Percentiles rank a stretch among this genome's conserved stretches.
Evolutionary conservation across 2,113 vertebrate genomes (phyloP).

Genomic region (Plecturocebus donacophilus): DNA sequence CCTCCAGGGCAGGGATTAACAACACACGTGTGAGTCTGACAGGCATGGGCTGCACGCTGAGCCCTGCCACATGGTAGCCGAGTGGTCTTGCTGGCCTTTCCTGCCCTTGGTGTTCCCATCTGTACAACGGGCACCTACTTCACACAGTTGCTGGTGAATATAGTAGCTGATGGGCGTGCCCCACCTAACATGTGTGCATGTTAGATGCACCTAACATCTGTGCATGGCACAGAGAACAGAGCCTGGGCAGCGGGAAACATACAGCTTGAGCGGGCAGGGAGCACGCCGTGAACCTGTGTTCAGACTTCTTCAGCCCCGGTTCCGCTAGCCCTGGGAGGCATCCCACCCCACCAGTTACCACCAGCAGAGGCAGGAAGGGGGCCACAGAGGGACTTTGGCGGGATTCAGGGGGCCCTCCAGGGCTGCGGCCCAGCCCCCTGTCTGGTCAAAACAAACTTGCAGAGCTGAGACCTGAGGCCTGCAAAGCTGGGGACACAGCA

Average conservation of each 20-base stretch:
- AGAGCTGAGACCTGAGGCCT: no score
- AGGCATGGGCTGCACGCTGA: not conserved
- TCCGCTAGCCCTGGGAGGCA: not conserved
- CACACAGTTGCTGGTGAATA: not conserved
- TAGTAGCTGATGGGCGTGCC: not conserved
- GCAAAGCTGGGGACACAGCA: conserved; percentile 35
- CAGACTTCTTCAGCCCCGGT: not conserved
- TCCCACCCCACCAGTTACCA: not conserved
- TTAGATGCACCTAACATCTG: no score
- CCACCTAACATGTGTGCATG: no score
- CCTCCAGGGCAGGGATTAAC: not conserved
- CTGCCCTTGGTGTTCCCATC: not conserved
- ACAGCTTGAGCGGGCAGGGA: not conserved
- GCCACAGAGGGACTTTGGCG: not conserved
- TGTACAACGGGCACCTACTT: no score
- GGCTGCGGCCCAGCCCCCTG: not conserved
- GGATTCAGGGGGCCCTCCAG: not conserved
- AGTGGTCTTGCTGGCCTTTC: not conserved
- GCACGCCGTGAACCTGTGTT: not conserved
- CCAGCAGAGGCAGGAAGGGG: not conserved
- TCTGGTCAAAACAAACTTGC: accelerated
- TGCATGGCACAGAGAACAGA: not conserved
- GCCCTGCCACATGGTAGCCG: not conserved
- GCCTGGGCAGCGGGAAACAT: not conserved
- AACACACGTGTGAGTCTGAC: not conserved